Evolutionary conservation across 92 coral and sea anemone species (phyloP).

Genomic region (Nematostella vectensis): DNA sequence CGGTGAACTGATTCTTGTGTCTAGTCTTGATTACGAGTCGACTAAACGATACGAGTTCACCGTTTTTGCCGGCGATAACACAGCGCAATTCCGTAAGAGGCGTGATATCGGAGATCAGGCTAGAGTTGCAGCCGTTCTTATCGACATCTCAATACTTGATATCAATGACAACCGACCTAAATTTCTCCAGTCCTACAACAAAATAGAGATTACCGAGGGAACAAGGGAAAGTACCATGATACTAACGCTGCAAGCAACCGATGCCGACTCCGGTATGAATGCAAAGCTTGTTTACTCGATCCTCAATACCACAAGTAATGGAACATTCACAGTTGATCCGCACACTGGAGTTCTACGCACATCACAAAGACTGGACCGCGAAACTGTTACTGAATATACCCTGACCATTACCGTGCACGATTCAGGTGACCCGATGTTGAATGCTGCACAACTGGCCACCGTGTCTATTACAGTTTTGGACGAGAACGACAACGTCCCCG

Average conservation of each 20-base stretch:
- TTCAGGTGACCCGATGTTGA: slow-evolving; percentile 25
- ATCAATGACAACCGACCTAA: neutral
- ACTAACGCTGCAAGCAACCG: slow-evolving; percentile 42
- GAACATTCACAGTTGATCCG: slow-evolving; percentile 35
- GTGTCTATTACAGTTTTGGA: slow-evolving; percentile 48
- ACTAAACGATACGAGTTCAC: neutral
- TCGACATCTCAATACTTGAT: slow-evolving; percentile 11
- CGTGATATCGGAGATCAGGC: no score
- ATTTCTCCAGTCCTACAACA: neutral
- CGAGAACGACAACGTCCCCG: slow-evolving; percentile 65
- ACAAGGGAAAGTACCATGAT: slow-evolving; percentile 19
- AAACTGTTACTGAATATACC: slow-evolving; percentile 11
- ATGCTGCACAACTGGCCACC: slow-evolving; percentile 13
- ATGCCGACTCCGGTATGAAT: slow-evolving; percentile 51
- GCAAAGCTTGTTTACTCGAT: slow-evolving; percentile 45
- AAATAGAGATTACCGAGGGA: slow-evolving; percentile 1
- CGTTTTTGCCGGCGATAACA: neutral
- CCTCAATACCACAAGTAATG: slow-evolving; percentile 22
- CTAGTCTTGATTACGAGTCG: neutral
- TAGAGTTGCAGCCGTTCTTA: neutral
- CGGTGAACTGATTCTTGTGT: neutral
- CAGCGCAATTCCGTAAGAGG: no score
- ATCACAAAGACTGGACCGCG: slow-evolving; percentile 33
- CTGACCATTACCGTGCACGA: slow-evolving; percentile 46
- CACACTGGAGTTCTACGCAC: slow-evolving; percentile 34